phyloP scores from a whole-genome alignment of 2,888 invertebrate species.

The Scaptomyza caliginosa region DNA sequence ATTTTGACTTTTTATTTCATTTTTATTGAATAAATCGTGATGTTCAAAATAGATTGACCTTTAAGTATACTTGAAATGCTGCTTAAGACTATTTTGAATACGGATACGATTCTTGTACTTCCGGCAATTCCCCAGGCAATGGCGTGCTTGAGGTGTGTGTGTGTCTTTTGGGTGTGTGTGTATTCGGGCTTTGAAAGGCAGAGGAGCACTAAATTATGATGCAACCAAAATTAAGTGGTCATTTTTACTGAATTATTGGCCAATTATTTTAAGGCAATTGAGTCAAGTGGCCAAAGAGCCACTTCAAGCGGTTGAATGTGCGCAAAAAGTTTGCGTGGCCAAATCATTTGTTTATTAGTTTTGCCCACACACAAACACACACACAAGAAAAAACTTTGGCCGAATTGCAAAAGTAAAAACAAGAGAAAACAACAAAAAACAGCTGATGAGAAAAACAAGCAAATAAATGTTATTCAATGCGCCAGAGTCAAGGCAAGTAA shows the following conservation, averaged over 20 bases:
- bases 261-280: conserved; percentile 79
- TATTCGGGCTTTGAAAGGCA: conserved; percentile 4
- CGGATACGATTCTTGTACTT: conserved; percentile 36
- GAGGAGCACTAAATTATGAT: conserved; percentile 59
- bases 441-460: conserved; percentile 31
- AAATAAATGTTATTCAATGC: conserved; percentile 72
- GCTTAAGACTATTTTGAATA: conserved; percentile 40
- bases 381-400: conserved; percentile 30
- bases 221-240: conserved; percentile 70
- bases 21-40: neutral
- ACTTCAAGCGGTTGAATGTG: conserved; percentile 7
- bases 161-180: conserved; percentile 2
- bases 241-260: conserved; percentile 77
- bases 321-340: conserved; percentile 56
- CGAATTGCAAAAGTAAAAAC: conserved; percentile 38
- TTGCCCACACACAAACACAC: conserved; percentile 19
- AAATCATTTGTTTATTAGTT: conserved; percentile 76
- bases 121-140: conserved; percentile 69
- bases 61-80: conserved; percentile 48
- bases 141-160: conserved; percentile 41
- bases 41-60: conserved; percentile 47
- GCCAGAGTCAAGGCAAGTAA: conserved; percentile 44
- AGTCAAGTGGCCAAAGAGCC: conserved; percentile 58
- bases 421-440: conserved; percentile 24
- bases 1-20: neutral